Evolutionary conservation across 2,797 vertebrate genomes (phyloP).

Genomic region (Phylloscopus collybita): DNA sequence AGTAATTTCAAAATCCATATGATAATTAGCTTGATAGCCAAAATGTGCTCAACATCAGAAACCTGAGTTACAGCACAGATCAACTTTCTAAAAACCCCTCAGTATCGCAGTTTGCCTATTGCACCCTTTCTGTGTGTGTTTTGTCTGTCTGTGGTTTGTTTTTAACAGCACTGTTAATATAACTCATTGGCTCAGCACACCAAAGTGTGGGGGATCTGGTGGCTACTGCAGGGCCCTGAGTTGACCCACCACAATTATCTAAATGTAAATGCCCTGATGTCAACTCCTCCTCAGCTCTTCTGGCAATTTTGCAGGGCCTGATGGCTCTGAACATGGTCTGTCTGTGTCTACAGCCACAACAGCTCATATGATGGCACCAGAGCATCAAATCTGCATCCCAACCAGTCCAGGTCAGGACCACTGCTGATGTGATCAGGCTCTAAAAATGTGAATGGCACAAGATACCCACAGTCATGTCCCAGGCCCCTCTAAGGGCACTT

Average conservation of each 20-base stretch:
- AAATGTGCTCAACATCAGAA: conserved; percentile 72
- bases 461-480: neutral
- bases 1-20: conserved; percentile 71
- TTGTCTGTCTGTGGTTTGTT: neutral
- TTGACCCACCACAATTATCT: neutral
- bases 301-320: neutral
- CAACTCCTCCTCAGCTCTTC: neutral
- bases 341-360: neutral
- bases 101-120: neutral
- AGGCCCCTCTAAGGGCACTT: neutral
- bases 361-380: neutral
- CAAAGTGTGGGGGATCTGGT: neutral
- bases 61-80: conserved; percentile 19
- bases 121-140: neutral
- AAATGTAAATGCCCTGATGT: neutral
- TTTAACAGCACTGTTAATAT: neutral
- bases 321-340: neutral
- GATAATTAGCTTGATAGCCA: conserved; percentile 75
- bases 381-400: neutral
- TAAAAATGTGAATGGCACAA: neutral
- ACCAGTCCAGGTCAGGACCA: neutral
- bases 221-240: neutral
- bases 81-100: neutral
- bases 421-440: neutral
- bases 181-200: neutral